These are phyloP conservation scores for Amblyopsis hoosieri DNA, from an alignment of 2,797 vertebrate genomes.

Conservation along the genomic window DNA sequence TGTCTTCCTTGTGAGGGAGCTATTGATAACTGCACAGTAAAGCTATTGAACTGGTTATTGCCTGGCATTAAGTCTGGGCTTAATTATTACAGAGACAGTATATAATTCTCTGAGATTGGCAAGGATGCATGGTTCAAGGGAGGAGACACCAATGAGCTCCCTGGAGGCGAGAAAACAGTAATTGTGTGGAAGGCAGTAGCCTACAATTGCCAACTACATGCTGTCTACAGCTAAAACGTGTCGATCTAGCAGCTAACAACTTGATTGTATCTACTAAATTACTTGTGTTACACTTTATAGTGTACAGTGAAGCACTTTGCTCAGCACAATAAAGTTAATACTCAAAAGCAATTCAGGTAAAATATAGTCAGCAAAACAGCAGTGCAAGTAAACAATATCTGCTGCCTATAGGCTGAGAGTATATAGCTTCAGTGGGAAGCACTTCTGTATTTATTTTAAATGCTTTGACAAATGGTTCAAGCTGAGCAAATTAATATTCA, in stretches of 20 bases:
- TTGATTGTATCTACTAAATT: constrained; percentile 16
- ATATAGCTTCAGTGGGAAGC: constrained; percentile 12
- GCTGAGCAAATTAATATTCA: not conserved
- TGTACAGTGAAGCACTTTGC: constrained; percentile 29
- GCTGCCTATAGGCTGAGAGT: constrained; percentile 2
- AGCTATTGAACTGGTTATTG: constrained; percentile 9
- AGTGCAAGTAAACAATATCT: constrained; percentile 31
- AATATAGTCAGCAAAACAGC: constrained; percentile 19
- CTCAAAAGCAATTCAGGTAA: constrained; percentile 29
- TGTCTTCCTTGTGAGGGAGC: not conserved
- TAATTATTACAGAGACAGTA: constrained; percentile 1
- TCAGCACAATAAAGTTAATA: constrained; percentile 35
- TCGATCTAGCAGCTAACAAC: constrained; percentile 13
- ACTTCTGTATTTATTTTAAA: constrained; percentile 11
- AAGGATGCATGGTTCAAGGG: not conserved
- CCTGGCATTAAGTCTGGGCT: constrained; percentile 37
- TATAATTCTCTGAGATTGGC: not conserved
- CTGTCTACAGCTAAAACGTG: constrained; percentile 24
- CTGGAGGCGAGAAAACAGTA: too few relatives aligned
- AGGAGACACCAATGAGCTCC: not conserved
- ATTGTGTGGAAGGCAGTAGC: too few relatives aligned
- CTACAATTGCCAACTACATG: constrained; percentile 2
- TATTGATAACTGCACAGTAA: too few relatives aligned
- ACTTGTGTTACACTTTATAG: constrained; percentile 13
- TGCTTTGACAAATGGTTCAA: not conserved